Percentiles rank a stretch among this genome's conserved stretches.
Evolutionary conservation across 2,113 vertebrate genomes (phyloP).

Genomic region (Agelaius phoeniceus): DNA sequence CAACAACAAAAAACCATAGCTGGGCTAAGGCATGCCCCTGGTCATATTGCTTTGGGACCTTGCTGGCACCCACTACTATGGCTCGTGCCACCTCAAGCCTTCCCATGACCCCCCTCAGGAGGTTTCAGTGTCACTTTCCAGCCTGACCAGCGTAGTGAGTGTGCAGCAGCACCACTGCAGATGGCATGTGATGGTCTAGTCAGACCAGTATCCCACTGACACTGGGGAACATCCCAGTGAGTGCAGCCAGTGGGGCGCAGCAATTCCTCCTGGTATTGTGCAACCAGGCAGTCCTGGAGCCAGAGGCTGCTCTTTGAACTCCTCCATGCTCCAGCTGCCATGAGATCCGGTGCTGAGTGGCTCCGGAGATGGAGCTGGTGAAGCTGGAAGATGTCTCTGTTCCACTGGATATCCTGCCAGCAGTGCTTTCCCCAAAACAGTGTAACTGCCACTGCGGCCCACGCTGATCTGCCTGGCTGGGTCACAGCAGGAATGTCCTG

Average conservation of each 20-base stretch:
- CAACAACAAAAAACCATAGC: neutral
- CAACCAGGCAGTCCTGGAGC: fast-evolving
- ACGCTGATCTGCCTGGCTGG: neutral
- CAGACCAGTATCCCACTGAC: neutral
- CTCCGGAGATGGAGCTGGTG: neutral
- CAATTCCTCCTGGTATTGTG: neutral
- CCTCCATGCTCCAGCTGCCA: neutral
- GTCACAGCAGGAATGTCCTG: neutral
- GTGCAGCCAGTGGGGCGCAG: fast-evolving
- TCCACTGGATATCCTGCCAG: neutral
- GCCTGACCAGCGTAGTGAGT: neutral
- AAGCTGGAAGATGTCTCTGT: neutral
- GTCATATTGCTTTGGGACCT: neutral
- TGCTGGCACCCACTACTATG: fast-evolving
- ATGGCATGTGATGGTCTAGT: neutral
- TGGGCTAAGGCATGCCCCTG: neutral
- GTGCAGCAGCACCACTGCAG: neutral
- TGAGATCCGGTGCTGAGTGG: neutral
- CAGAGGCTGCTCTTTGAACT: neutral
- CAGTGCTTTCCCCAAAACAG: neutral
- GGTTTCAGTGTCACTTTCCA: neutral
- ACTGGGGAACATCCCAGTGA: neutral
- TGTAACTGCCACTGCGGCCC: fast-evolving
- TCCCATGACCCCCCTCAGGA: neutral
- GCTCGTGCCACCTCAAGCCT: neutral